These are phyloP conservation scores for Gymnocheta viridis DNA, from an alignment of 2,888 invertebrate species.

Conservation along the genomic window DNA sequence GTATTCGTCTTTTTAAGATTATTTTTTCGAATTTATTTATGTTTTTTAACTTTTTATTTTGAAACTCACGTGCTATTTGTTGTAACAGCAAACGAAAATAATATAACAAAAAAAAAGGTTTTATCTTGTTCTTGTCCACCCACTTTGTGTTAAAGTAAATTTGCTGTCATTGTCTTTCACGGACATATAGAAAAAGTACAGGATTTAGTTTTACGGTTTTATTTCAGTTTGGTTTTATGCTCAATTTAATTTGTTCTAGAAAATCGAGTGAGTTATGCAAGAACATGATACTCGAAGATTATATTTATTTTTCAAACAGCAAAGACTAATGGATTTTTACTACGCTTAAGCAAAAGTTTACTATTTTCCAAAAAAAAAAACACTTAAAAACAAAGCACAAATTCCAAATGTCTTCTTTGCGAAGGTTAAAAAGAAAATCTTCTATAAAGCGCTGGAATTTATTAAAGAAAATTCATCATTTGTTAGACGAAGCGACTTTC, in stretches of 20 bases:
- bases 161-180: conserved; percentile 65
- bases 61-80: conserved; percentile 65
- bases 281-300: conserved; percentile 46
- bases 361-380: background rate
- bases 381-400: no score
- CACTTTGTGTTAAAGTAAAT: conserved; percentile 68
- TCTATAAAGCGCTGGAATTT: background rate
- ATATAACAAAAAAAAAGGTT: conserved; percentile 48
- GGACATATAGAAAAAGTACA: conserved; percentile 16
- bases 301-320: conserved; percentile 13
- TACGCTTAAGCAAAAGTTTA: background rate
- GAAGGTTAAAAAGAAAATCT: background rate
- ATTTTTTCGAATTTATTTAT: conserved; percentile 64
- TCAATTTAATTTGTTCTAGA: conserved; percentile 62
- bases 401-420: background rate
- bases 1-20: conserved; percentile 16
- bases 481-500: background rate
- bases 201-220: conserved; percentile 22
- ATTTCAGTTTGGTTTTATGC: conserved; percentile 23
- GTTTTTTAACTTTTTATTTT: conserved; percentile 25
- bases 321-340: conserved; percentile 26
- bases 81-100: background rate
- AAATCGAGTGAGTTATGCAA: conserved; percentile 58
- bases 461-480: background rate
- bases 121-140: conserved; percentile 70